Base-by-base conservation (phyloP, 2,797 vertebrate genomes). In the Bryconaethiops microstoma region DNA sequence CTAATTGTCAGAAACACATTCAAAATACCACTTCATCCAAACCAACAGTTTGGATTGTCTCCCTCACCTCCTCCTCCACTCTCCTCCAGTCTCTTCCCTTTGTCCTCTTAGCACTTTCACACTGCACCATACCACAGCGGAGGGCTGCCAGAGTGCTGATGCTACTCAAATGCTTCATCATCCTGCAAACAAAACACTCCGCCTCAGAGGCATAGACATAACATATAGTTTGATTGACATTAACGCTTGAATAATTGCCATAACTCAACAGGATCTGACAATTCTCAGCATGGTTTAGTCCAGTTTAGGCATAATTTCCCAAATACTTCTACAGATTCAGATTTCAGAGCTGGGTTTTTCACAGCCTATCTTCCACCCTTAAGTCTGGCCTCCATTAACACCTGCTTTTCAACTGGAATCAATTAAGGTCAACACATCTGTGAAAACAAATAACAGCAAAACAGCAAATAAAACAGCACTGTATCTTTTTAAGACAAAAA, bases 31-130 rank as follows among this genome's bases (percentile, higher is more conserved):
- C 40, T 35, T 57, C 29, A 59, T 40, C 71, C 50, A 48, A n/a
- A 21, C 54, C 39, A 17, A 7, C 9, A 23, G 17, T 60, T 40
- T 23, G 60, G 72, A 74, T 55, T 21, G 9, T 60, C 55, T 60
- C 54, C 55, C 72, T 73, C 55, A 60, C 55, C 72, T 39, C 25
- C 71, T 59, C 50, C 35, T 74, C 54, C 10, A 13, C 12, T 40
- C 12, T 40, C 25, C 19, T 73, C 67, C 16, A n/a, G 3, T 54
- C 17, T 6, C 29, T 55, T 39, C 7, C 70, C 5, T 10, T 39
- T 7, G 25, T 57, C 71, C 69, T 72, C 69, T 45, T 2, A 25
- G 48, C 48, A 5, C 12, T 73, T 25, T n/a, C 25, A 35, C 48
- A 10, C 19, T 14, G 7, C 72, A 17, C 72, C 72, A 19, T 19